Evolutionary conservation across 2,888 invertebrate species (phyloP).

Genomic region (Patella ulyssiponensis): DNA sequence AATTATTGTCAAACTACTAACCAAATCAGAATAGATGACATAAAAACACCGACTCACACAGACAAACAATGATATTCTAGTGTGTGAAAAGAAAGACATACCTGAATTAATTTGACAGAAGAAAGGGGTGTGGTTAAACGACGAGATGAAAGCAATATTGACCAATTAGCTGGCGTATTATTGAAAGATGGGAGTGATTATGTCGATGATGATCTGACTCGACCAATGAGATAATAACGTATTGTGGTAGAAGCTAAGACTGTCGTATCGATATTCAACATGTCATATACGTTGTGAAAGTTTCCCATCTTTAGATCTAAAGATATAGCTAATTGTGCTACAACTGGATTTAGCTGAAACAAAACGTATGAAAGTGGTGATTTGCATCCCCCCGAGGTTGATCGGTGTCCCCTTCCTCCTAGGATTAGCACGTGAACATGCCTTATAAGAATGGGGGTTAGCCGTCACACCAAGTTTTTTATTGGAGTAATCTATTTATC

Average conservation of each 20-base stretch:
- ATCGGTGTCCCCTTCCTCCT: background rate
- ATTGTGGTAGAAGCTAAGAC: no score
- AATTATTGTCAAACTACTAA: no score
- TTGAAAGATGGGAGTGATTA: conserved; percentile 4
- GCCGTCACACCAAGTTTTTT: conserved; percentile 49
- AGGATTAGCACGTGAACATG: conserved; percentile 5
- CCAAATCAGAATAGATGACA: background rate
- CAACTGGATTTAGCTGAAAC: conserved; percentile 8
- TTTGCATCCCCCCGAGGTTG: background rate
- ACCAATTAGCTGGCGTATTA: background rate
- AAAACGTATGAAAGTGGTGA: background rate
- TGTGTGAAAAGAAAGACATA: background rate
- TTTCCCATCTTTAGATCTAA: background rate
- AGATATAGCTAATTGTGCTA: background rate
- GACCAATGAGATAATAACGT: no score
- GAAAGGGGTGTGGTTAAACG: background rate
- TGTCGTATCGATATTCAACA: no score
- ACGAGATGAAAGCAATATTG: background rate
- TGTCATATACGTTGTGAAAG: no score
- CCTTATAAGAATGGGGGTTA: conserved; percentile 51
- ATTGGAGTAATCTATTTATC: conserved; percentile 52
- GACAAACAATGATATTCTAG: background rate
- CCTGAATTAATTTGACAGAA: conserved; percentile 2
- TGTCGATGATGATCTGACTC: background rate
- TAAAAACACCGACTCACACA: background rate